A percentile compares a stretch with the other conserved stretches of the same genome.
Evolutionary conservation across 2,888 invertebrate genomes (phyloP).

Genomic region (Argynnis bischoffii): DNA sequence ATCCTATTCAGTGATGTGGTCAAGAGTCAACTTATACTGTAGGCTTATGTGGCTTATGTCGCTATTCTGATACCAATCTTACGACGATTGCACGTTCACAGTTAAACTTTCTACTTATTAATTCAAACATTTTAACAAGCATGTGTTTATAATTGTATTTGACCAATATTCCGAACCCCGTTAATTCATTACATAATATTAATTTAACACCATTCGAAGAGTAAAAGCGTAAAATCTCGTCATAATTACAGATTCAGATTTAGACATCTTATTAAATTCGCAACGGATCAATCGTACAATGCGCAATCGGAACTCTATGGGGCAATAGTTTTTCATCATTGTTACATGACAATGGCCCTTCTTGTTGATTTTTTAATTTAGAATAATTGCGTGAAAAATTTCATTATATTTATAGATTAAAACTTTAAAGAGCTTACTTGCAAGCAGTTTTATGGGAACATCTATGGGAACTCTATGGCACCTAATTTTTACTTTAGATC

Average conservation of each 20-base stretch:
- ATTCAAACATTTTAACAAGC: background rate
- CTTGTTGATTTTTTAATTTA: background rate
- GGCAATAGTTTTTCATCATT: constrained; percentile 15
- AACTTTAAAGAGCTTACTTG: no score
- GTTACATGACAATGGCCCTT: background rate
- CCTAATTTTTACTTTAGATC: no score
- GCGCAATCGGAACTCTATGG: constrained; percentile 13
- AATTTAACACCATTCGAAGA: constrained; percentile 31
- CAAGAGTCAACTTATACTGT: no score
- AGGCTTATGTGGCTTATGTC: no score
- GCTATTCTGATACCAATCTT: no score
- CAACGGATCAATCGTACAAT: constrained; percentile 18
- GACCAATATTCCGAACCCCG: background rate
- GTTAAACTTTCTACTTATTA: no score
- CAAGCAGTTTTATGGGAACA: no score
- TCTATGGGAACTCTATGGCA: no score
- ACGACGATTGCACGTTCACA: no score
- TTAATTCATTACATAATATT: constrained; percentile 22
- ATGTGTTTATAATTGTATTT: background rate
- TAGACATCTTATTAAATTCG: constrained; percentile 37
- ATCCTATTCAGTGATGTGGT: no score
- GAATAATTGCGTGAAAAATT: background rate
- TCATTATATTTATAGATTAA: background rate
- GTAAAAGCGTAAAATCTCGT: constrained; percentile 34
- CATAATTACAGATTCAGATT: constrained; percentile 31